Evolutionary conservation across 1,140 invertebrate species (phyloP), one percentile per base, ranked within the genome.

Genomic region (Nixonia krombeini): DNA sequence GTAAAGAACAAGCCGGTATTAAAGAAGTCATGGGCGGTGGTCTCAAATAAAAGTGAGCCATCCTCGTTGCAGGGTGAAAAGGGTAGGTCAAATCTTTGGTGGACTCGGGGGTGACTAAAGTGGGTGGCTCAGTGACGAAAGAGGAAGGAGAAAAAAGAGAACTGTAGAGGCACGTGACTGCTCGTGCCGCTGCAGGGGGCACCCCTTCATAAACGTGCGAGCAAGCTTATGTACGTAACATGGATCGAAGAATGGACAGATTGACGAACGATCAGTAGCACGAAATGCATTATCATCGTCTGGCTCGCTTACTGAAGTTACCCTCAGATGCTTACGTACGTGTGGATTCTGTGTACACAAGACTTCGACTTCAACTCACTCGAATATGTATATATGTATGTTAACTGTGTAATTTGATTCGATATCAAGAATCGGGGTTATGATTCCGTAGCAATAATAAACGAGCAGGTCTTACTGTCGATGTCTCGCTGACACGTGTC

Each of bases 401-500:
- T 70, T 70, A 69, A 67, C 57, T 59, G 68, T 75, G 71, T 78
- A 80, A 82, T 85, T 81, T 77, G 79, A 84, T 81, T 84, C 80
- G 74, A 78, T 82, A 81, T 72, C 78, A 52, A 58, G 78, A 77
- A 73, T 67, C 56, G 41, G 68, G 76, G 62, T 82, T 82, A 81
- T 79, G 77, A 82, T 80, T 80, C 55, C 63, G 46, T 63, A 75
- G 67, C 61, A 82, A 81, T 82, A 82, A 80, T 82, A 81, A 78
- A 81, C 73, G 76, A 78, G 79, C 79, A 82, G 79, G 80, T 82
- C 74, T 80, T 77, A 82, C 66, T 82, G 72, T 80, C 49, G 61
- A 59, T 67, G 50, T 31, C 17, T 53, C 53, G 10, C 7, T 38
- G 79, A 18, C 81, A 84, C 80, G 80, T 82, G 80, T 26, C 55